phyloP scores from a whole-genome alignment of 2,113 vertebrate genomes.

The Cairina moschata region DNA sequence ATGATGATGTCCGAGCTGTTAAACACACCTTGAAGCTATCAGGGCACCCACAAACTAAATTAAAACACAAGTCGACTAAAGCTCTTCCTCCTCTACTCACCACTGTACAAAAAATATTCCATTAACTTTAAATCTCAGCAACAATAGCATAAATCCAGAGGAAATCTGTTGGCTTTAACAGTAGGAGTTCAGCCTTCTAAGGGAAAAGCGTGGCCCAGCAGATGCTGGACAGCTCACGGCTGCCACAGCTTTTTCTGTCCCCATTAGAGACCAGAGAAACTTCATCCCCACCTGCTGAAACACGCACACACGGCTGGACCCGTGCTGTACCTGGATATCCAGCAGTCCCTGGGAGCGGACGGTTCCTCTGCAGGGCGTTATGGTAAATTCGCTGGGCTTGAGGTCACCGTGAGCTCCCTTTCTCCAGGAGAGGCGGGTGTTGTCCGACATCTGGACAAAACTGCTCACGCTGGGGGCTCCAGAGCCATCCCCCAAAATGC shows the following conservation, averaged over 20 bases:
- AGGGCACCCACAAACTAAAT: background rate
- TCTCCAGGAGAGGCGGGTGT: constrained; percentile 34
- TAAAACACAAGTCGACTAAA: background rate
- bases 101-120: background rate
- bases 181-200: background rate
- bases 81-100: background rate
- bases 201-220: background rate
- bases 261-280: background rate
- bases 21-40: background rate
- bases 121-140: background rate
- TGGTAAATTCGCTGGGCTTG: constrained; percentile 80
- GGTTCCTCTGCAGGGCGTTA: constrained; percentile 75
- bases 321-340: constrained; percentile 78
- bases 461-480: constrained; percentile 73
- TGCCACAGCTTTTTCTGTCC: background rate
- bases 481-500: constrained; percentile 79
- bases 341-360: constrained; percentile 69
- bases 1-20: background rate
- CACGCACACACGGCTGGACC: accelerated
- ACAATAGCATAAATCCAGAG: background rate
- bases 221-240: background rate
- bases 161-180: background rate
- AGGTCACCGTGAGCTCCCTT: background rate
- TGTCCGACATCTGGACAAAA: constrained; percentile 36
- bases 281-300: background rate